Conservation (phyloP, 2,888 invertebrate species). For the Caenorhabditis angaria region DNA sequence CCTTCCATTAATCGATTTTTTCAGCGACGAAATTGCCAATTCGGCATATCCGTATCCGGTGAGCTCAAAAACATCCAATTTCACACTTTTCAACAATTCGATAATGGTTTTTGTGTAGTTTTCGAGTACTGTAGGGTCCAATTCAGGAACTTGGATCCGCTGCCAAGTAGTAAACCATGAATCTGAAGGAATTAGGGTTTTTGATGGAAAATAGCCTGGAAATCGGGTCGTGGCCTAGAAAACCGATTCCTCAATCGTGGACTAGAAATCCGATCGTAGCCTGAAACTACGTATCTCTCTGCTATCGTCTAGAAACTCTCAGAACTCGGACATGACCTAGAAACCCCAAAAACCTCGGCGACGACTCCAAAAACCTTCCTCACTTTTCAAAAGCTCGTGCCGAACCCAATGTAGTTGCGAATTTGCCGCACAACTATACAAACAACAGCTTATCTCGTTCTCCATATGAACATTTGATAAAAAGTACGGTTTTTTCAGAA, state of each 20-base stretch:
- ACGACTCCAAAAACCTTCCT: too few species aligned
- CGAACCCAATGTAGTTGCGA: neutral
- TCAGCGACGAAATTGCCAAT: neutral
- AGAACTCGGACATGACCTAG: too few species aligned
- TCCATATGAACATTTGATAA: neutral
- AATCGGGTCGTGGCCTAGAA: too few species aligned
- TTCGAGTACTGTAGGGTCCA: neutral
- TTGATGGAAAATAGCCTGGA: too few species aligned
- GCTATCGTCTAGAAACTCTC: too few species aligned
- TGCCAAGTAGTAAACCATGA: neutral
- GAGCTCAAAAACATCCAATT: neutral
- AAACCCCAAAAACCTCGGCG: too few species aligned
- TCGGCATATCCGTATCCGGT: neutral
- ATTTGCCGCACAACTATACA: neutral
- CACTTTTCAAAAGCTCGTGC: neutral
- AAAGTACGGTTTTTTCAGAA: neutral
- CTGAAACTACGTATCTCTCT: too few species aligned
- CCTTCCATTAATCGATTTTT: neutral
- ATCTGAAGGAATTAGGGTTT: neutral
- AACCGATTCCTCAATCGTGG: too few species aligned
- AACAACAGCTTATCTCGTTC: neutral
- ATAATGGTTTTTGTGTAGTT: neutral
- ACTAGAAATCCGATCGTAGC: too few species aligned
- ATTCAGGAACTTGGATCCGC: neutral
- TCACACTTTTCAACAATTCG: neutral